Conservation (phyloP, 2,888 invertebrate species). For the Mystacides longicornis region DNA sequence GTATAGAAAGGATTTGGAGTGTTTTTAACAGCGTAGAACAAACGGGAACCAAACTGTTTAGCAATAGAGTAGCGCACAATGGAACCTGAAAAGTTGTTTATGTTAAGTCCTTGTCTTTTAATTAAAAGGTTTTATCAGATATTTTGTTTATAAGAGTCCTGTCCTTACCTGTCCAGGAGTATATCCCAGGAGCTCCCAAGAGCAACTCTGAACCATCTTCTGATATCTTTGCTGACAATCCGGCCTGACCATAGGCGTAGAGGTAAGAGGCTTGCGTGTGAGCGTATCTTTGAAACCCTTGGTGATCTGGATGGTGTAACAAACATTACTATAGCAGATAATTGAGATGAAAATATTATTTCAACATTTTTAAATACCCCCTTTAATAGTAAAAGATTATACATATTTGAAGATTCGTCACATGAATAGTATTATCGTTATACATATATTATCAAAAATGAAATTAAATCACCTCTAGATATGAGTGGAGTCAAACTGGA, state of each 20-base stretch:
- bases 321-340: too few relatives aligned
- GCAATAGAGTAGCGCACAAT: conserved; percentile 34
- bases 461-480: conserved; percentile 15
- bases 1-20: conserved; percentile 39
- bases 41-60: conserved; percentile 24
- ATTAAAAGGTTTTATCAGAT: background rate
- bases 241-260: conserved; percentile 47
- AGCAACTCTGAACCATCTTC: conserved; percentile 38
- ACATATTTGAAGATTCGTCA: too few relatives aligned
- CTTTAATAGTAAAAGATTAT: too few relatives aligned
- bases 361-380: too few relatives aligned
- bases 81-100: conserved; percentile 38
- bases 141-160: background rate
- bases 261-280: conserved; percentile 32
- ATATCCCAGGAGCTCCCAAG: conserved; percentile 55
- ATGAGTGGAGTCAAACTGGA: conserved; percentile 18
- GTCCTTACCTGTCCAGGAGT: conserved; percentile 52
- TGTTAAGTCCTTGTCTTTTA: background rate
- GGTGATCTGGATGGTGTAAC: conserved; percentile 35
- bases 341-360: too few relatives aligned
- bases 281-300: conserved; percentile 30
- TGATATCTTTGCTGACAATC: conserved; percentile 45
- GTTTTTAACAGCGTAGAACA: conserved; percentile 32
- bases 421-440: too few relatives aligned
- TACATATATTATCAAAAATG: too few relatives aligned